These are phyloP conservation scores for Anhinga anhinga DNA, from an alignment of 2,113 vertebrate species.

Conservation along the genomic window DNA sequence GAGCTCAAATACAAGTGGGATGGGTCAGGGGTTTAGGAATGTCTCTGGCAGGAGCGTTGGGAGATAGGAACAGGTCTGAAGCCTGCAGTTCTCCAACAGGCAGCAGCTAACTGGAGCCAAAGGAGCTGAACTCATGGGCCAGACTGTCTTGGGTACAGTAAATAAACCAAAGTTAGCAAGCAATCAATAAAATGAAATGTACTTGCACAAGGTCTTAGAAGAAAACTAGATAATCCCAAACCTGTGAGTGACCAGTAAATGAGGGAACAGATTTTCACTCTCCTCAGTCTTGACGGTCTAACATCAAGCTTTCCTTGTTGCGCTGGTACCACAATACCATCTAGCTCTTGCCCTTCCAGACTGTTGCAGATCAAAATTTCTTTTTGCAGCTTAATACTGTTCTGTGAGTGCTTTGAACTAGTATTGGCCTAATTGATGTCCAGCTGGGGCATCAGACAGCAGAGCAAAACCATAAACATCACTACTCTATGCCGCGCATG, in stretches of 20 bases:
- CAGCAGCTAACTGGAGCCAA: background rate
- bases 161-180: background rate
- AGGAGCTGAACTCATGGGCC: background rate
- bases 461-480: background rate
- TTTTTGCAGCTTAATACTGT: background rate
- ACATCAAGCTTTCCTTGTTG: background rate
- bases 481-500: rapidly evolving
- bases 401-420: background rate
- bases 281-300: background rate
- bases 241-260: background rate
- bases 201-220: background rate
- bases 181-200: rapidly evolving
- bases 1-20: background rate
- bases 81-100: background rate
- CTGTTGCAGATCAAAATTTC: background rate
- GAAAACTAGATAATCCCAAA: background rate
- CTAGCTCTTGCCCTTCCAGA: background rate
- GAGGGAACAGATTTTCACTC: background rate
- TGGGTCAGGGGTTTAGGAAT: background rate
- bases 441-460: background rate
- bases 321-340: background rate
- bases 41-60: background rate
- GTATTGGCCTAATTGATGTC: background rate
- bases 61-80: background rate
- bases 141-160: background rate